Conservation (phyloP, 2,113 vertebrate genomes). For the Syrmaticus mikado region DNA sequence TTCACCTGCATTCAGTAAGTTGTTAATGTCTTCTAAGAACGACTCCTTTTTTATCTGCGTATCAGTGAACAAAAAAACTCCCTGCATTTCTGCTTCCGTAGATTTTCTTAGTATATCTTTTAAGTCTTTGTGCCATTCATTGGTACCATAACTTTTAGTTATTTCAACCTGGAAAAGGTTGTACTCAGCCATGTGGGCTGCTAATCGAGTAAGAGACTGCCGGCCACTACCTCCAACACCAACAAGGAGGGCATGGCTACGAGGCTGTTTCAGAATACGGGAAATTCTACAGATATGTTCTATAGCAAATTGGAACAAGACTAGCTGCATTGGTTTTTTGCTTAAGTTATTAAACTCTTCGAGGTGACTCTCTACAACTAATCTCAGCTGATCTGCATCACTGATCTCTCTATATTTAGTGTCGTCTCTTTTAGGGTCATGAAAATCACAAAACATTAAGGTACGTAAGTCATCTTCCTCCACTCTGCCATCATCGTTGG, state of each 20-base stretch:
- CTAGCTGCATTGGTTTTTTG: slow-evolving; percentile 91
- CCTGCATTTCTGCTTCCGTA: slow-evolving; percentile 83
- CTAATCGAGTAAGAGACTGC: slow-evolving; percentile 89
- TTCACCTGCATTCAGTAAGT: slow-evolving; percentile 92
- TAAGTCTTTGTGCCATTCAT: slow-evolving; percentile 90
- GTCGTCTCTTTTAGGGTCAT: slow-evolving; percentile 87
- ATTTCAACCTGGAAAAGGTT: slow-evolving; percentile 91
- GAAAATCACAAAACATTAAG: slow-evolving; percentile 94
- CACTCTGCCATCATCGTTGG: slow-evolving; percentile 82
- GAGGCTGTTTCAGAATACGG: slow-evolving; percentile 89
- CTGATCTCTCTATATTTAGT: slow-evolving; percentile 85
- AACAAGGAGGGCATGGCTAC: slow-evolving; percentile 89
- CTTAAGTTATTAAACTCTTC: slow-evolving; percentile 90
- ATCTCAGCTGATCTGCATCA: slow-evolving; percentile 78
- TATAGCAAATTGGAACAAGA: slow-evolving; percentile 91
- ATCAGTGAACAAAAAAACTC: slow-evolving; percentile 91
- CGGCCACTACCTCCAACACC: slow-evolving; percentile 92
- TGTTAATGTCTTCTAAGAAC: slow-evolving; percentile 91
- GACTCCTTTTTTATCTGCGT: slow-evolving; percentile 92
- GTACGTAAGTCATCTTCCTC: slow-evolving; percentile 90
- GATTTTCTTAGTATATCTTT: slow-evolving; percentile 87
- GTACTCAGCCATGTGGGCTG: slow-evolving; percentile 89
- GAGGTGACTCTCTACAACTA: slow-evolving; percentile 85
- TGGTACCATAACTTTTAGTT: slow-evolving; percentile 84
- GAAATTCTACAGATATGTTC: slow-evolving; percentile 92